Percentiles rank a stretch among this genome's conserved stretches.
phyloP scores from a whole-genome alignment of 2,797 vertebrate genomes.

The Manis javanica region DNA sequence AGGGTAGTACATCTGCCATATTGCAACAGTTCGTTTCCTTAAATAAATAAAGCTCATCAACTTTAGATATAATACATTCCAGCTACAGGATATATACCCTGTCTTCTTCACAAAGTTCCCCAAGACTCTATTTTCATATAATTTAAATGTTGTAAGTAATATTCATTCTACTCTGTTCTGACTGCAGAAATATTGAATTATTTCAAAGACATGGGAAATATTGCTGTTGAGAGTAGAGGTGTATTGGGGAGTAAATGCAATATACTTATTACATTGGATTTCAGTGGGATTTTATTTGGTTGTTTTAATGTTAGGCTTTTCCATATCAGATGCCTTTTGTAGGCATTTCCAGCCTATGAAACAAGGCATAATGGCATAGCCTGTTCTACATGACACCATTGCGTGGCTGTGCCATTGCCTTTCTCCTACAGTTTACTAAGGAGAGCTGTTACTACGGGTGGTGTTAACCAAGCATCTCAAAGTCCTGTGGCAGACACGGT shows the following conservation, averaged over 20 bases:
- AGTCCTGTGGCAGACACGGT: neutral
- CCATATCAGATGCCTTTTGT: neutral
- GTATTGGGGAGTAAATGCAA: slow-evolving; percentile 14
- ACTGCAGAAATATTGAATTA: slow-evolving; percentile 23
- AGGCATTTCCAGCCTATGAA: neutral
- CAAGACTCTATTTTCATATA: neutral
- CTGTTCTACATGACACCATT: neutral
- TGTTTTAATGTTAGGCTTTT: slow-evolving; percentile 21
- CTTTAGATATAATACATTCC: neutral
- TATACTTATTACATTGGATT: neutral
- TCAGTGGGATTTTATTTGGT: neutral
- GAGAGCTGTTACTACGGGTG: neutral
- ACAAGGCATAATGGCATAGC: neutral
- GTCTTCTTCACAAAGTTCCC: neutral
- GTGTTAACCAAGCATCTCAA: neutral
- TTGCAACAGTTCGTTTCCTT: neutral
- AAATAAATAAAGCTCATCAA: slow-evolving; percentile 21
- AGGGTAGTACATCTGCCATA: neutral
- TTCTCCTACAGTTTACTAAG: neutral
- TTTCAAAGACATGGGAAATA: neutral
- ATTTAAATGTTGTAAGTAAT: neutral
- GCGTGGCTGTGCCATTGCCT: neutral
- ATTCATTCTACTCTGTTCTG: slow-evolving; percentile 24
- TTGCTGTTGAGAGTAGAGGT: neutral
- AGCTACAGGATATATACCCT: neutral